Base-by-base conservation (phyloP, 2,797 vertebrate species). In the Tolypeutes matacus region DNA sequence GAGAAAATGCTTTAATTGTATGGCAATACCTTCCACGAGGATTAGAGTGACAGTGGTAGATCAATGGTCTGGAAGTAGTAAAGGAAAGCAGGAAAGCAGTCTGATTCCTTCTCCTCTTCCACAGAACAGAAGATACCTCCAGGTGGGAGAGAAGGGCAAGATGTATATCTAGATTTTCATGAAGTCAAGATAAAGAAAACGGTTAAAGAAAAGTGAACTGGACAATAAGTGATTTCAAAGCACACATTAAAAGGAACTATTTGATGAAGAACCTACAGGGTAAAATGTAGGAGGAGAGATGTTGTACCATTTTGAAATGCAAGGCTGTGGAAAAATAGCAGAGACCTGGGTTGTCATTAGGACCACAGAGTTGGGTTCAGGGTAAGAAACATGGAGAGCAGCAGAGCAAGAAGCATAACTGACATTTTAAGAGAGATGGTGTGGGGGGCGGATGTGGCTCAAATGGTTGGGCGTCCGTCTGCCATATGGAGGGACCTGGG, bases 171-270 rank as follows among this genome's bases (percentile, higher is more conserved):
- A 27, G 17, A 72, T 93, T 92, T 95, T 94, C 70, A 86, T 49
- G 81, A 88, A 85, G 31, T 91, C 49, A 89, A 10, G n/a, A 78
- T 81, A 91, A 95, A 89, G 51, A 95, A 96, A 88, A 89, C 14
- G 31, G 36, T 78, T 95, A 72, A 65, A 62, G 31, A 90, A 51
- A 93, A 80, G 36, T 67, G 2, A 65, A 65, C 14, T 80, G 25
- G 21, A 90, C 13, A 60, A 25, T 49, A 27, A 81, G 34, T 81
- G 81, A 62, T 94, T 94, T 89, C 75, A 73, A 89, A 93, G 8
- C 11, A 89, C 39, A 86, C 42, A 91, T 76, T 85, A 77, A 75
- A 93, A 94, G 78, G 69, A 84, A 62, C 21, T 64, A 67, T 31
- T 20, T 78, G 21, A 91, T 64, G 21, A 93, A 92, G 58, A 51